A percentile compares a stretch with the other conserved stretches of the same genome.
Conservation (phyloP, 2,888 invertebrate genomes). For the Limenitis camilla region DNA sequence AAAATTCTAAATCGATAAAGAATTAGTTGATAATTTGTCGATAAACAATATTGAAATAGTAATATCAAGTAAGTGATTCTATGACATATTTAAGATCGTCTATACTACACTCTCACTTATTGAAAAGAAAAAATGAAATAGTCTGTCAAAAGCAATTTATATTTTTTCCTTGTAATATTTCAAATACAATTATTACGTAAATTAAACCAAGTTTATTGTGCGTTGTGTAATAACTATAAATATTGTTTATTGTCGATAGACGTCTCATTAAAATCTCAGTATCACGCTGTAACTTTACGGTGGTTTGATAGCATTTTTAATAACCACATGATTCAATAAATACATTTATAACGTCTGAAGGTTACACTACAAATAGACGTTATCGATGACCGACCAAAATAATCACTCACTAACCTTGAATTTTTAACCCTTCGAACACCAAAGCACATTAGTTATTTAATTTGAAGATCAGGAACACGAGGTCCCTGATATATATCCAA, state of each 20-base stretch:
- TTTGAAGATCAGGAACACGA: too few relatives aligned
- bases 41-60: too few relatives aligned
- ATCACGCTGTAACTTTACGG: not conserved
- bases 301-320: slow-evolving; percentile 7
- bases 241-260: not conserved
- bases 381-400: slow-evolving; percentile 20
- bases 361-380: slow-evolving; percentile 25
- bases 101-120: too few relatives aligned
- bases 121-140: too few relatives aligned
- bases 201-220: not conserved
- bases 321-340: slow-evolving; percentile 35
- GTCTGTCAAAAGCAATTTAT: too few relatives aligned
- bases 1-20: too few relatives aligned
- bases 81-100: too few relatives aligned
- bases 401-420: slow-evolving; percentile 14
- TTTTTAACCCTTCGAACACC: not conserved
- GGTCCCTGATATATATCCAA: too few relatives aligned
- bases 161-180: too few relatives aligned
- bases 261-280: not conserved
- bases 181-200: not conserved
- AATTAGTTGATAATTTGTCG: too few relatives aligned
- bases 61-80: too few relatives aligned
- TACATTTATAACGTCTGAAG: slow-evolving; percentile 34
- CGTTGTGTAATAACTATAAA: not conserved
- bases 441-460: too few relatives aligned